A percentile compares a stretch with the other conserved stretches of the same genome.
Evolutionary conservation across 30 jellyfish, hydroid and myxozoan genomes (phyloP).

Genomic region (Pseudorhiza aurosa): DNA sequence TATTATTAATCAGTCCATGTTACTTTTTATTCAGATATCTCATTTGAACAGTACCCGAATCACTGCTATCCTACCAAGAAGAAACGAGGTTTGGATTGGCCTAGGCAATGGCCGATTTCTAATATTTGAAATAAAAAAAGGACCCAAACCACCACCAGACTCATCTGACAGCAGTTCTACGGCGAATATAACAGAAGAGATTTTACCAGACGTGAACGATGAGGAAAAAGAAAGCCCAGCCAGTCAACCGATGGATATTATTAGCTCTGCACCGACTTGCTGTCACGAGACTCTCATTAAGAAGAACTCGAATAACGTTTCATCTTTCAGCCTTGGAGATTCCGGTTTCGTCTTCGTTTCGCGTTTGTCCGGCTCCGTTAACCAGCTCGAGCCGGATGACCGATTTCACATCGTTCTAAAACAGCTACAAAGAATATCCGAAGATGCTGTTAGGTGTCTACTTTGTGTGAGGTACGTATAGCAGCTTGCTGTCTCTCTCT

Average conservation of each 20-base stretch:
- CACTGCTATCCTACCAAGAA: slow-evolving; percentile 72
- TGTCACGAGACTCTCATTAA: slow-evolving; percentile 75
- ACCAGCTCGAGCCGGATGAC: slow-evolving; percentile 35
- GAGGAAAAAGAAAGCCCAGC: slow-evolving; percentile 11
- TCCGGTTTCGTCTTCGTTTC: slow-evolving; percentile 73
- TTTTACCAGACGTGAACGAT: slow-evolving; percentile 7
- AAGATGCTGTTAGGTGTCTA: slow-evolving; percentile 79
- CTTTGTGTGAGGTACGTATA: slow-evolving; percentile 64
- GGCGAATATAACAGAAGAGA: background rate
- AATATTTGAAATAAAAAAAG: slow-evolving; percentile 62
- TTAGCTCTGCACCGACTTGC: slow-evolving; percentile 51
- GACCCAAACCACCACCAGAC: slow-evolving; percentile 55
- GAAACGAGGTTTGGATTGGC: slow-evolving; percentile 90
- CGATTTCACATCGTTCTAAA: slow-evolving; percentile 72
- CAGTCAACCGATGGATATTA: slow-evolving; percentile 42
- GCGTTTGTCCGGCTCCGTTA: slow-evolving; percentile 42
- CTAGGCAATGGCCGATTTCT: slow-evolving; percentile 96
- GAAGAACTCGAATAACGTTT: slow-evolving; percentile 10
- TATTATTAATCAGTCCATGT: background rate
- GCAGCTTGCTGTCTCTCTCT: background rate
- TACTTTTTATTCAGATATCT: slow-evolving; percentile 44
- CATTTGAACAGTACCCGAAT: slow-evolving; percentile 73
- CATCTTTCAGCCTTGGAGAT: slow-evolving; percentile 64
- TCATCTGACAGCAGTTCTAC: slow-evolving; percentile 19
- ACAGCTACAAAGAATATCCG: slow-evolving; percentile 90